A percentile compares a stretch with the other conserved stretches of the same genome.
These are phyloP conservation scores for Tautogolabrus adspersus DNA, from an alignment of 2,113 vertebrate species.

Conservation along the genomic window DNA sequence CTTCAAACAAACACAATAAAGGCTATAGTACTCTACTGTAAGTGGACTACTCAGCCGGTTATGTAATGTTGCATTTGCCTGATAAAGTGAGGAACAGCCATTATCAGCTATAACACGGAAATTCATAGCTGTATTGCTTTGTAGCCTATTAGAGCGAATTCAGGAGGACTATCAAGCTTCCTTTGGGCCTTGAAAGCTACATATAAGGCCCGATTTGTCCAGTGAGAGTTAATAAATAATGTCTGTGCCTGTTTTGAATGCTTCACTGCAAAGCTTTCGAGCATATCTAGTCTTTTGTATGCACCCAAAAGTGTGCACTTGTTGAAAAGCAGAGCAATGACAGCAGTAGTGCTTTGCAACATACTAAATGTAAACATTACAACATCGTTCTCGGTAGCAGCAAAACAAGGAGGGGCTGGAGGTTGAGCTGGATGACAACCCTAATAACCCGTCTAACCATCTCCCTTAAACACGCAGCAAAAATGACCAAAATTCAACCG, in stretches of 20 bases:
- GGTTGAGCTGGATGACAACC: conserved; percentile 74
- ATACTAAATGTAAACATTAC: conserved; percentile 83
- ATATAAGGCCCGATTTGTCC: conserved; percentile 45
- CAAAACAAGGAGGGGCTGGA: conserved; percentile 87
- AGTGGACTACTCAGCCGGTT: conserved; percentile 47
- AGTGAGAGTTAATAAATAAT: conserved; percentile 50
- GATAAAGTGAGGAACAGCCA: conserved; percentile 35
- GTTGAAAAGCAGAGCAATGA: conserved; percentile 12
- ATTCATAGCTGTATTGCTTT: background rate
- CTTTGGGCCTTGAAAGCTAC: conserved; percentile 2
- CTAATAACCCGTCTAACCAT: conserved; percentile 45
- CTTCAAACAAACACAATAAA: conserved; percentile 34
- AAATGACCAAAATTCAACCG: conserved; percentile 17
- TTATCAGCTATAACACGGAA: background rate
- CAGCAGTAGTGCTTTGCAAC: conserved; percentile 46
- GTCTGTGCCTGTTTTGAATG: conserved; percentile 24
- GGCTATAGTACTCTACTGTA: conserved; percentile 62
- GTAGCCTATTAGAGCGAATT: background rate
- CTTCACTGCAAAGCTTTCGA: background rate
- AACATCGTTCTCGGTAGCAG: conserved; percentile 75
- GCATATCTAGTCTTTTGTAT: background rate
- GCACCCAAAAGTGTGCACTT: conserved; percentile 10
- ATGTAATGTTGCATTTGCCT: conserved; percentile 73
- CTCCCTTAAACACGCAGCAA: conserved; percentile 35
- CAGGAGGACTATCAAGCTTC: conserved; percentile 2